Base-by-base conservation (phyloP, 2,113 vertebrate genomes). In the Rissa tridactyla region DNA sequence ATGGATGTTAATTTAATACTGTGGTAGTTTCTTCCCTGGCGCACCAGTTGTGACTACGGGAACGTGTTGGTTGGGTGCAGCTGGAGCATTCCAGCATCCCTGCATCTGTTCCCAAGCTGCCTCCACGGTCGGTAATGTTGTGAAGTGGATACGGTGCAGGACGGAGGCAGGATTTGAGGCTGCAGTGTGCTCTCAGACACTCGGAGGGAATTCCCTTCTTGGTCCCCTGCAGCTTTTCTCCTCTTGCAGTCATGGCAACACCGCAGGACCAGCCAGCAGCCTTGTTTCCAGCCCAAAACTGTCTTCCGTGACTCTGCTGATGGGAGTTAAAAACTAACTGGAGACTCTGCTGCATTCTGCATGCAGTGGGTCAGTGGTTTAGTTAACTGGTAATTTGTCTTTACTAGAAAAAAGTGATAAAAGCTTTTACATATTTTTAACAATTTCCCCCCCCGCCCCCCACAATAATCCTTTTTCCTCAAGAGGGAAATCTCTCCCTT, bases 211-310 rank as follows among this genome's bases (percentile, higher is more conserved):
- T 90, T 85, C 65, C 34, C 36, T 93, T 19, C 42, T 30, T 88
- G 71, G 12, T 86, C 13, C 26, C n/a, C 42, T 54, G 76, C 51
- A 78, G 82, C 51, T 93, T 88, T 89, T 90, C 25, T 90, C 54
- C 36, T 88, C 62, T 69, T 61, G 92, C 79, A 88, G 88, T 90
- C 87, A 88, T 81, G 71, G 85, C 90, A 94, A 86, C 92, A 77
- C 93, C 12, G 7, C 42, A 86, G 94, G 90, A 66, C 76, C 54
- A 62, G 82, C 44, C 71, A 60, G 15, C 42, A 92, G 64, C 69
- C 22, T 20, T 68, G 21, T 76, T 92, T 88, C 73, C 62, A 77
- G 70, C 62, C 84, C 3, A 0, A 18, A 82, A 65, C 58, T 89
- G 21, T 88, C 44, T 81, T 87, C 54, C 2, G 8, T 38, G 46